Evolutionary conservation across 2,888 invertebrate genomes (phyloP).

Genomic region (Heliconius sara): DNA sequence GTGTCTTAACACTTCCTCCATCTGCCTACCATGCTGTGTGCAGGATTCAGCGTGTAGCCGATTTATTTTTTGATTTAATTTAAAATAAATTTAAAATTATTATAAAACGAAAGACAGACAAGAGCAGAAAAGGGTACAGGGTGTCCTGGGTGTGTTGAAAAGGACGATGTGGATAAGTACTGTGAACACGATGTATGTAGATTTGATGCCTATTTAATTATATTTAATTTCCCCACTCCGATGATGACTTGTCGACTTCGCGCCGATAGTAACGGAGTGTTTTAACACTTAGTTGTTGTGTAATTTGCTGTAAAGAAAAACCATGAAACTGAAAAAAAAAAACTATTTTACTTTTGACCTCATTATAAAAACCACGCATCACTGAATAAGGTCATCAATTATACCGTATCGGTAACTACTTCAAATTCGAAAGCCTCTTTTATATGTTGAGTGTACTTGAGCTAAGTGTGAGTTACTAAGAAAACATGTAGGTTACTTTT

Average conservation of each 20-base stretch:
- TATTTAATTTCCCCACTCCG: no score
- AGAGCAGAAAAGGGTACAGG: no score
- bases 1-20: no score
- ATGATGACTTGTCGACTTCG: neutral
- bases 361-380: neutral
- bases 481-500: neutral
- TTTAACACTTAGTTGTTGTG: neutral
- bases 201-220: no score
- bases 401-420: slow-evolving; percentile 5
- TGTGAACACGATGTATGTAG: no score
- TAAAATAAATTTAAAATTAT: no score
- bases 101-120: no score
- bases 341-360: neutral
- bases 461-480: neutral
- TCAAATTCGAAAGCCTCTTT: slow-evolving; percentile 3
- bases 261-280: neutral
- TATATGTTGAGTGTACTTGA: neutral
- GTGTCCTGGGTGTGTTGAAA: no score
- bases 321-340: neutral
- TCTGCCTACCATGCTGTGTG: no score
- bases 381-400: neutral
- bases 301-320: neutral
- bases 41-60: no score
- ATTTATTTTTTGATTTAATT: no score
- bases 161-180: no score